Base-by-base conservation (phyloP, 2,888 invertebrate species). In the Meiosimyza platycephala region DNA sequence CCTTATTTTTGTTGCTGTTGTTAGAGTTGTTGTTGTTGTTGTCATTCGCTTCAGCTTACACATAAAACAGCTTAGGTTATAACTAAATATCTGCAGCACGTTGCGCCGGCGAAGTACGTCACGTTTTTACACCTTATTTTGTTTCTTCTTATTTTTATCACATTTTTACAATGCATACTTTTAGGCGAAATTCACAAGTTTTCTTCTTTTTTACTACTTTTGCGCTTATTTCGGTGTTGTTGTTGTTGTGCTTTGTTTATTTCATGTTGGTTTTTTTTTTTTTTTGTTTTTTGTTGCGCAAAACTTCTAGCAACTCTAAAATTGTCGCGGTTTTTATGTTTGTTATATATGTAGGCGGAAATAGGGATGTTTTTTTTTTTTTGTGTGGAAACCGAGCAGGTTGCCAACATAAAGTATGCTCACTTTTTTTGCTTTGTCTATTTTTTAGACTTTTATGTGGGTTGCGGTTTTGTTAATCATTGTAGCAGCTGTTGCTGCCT, bases 121-220 rank as follows among this genome's bases (percentile, higher is more conserved):
- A 64, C 22, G 66, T 15, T 51, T 66, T 66, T 66, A 66, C 54
- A 66, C 51, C 54, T 51, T 28, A 18, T 40, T 40, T 40, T 40
- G 9, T 40, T 40, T 40, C n/a, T 54, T 11, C n/a, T 54, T 11
- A 57, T 51, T 54, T 52, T 66, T 54, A 66, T 28, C 57, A 57
- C 66, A 54, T 66, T 66, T 66, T 57, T 22, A 66, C 47, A 66
- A 66, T 66, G 33, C 54, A 52, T 52, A 54, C 66, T 52, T 66
- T 66, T 28, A 33, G 52, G 66, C 66, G 28, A 22, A 15, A 18
- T 66, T 66, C 66, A 15, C 66, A 66, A 51, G 28, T 66, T 66
- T 54, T 65, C 15, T 57, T 28, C 28, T n/a, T 40, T 40, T 40
- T 40, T 57, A 62, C 6, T 40, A 50, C 48, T 63, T 47, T 40